Base-by-base conservation (phyloP, 2,113 vertebrate species). In the Hystrix cristata region DNA sequence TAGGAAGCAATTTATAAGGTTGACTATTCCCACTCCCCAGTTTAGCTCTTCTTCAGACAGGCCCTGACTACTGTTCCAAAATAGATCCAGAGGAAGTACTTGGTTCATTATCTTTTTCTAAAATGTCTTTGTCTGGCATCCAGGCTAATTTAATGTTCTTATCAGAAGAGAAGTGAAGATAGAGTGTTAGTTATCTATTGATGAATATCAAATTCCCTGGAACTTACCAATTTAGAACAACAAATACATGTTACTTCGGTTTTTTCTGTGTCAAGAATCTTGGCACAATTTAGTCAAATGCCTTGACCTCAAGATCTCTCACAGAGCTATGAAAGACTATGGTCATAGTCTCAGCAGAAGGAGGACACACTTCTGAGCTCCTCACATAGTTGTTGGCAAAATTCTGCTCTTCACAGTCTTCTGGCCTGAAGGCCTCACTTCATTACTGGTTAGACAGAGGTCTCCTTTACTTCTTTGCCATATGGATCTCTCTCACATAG, bases 41-140 rank as follows among this genome's bases (percentile, higher is more conserved):
- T 48, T 94, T 34, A 85, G 48, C 80, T 85, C 5, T 89, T 65
- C 31, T 79, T 92, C 48, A 89, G 46, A n/a, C 38, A 80, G 16
- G 1, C 38, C n/a, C 57, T 48, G n/a, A 29, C 55, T 67, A 19
- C 65, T 82, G 11, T 19, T 31, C 38, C 43, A 43, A 82, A 78
- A 94, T 15, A 72, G 12, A 1, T 29, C 31, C 65, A 81, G 12
- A 80, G 31, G 34, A 59, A 86, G 31, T 55, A 64, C 6, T 67
- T 76, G 13, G n/a, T 55, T 25, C 25, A 53, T 82, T 82, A 76
- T 91, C 57, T 74, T 67, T 8, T 85, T 57, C 65, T 53, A 76
- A 82, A 79, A 55, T 91, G 16, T 48, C 53, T 92, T 95, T 84
- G 69, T 29, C 78, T 71, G 69, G 12, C 55, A 88, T 84, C 14